Evolutionary conservation across 64 coral and sea anemone genomes (phyloP).

Genomic region (Montipora foliosa): DNA sequence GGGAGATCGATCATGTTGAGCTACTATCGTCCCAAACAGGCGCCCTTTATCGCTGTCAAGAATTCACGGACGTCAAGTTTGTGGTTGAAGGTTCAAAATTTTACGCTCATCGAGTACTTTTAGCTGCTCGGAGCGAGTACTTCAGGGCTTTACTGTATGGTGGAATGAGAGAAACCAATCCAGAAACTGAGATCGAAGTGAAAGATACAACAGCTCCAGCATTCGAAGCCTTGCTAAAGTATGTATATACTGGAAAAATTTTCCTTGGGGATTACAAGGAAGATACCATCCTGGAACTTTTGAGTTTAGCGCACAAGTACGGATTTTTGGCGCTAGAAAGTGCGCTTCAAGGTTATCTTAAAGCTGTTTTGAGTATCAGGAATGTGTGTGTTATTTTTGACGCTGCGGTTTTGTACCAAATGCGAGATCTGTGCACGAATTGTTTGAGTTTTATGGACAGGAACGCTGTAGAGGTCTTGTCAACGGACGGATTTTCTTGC

Average conservation of each 20-base stretch:
- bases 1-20: slow-evolving; percentile 97
- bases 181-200: slow-evolving; percentile 83
- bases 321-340: slow-evolving; percentile 98
- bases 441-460: slow-evolving; percentile 91
- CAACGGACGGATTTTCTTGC: slow-evolving; percentile 81
- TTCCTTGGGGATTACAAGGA: slow-evolving; percentile 80
- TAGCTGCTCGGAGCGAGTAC: slow-evolving; percentile 97
- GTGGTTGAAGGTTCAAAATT: slow-evolving; percentile 86
- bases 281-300: slow-evolving; percentile 84
- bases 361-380: slow-evolving; percentile 80
- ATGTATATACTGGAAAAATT: slow-evolving; percentile 95
- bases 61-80: slow-evolving; percentile 96
- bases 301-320: slow-evolving; percentile 97
- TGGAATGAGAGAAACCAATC: slow-evolving; percentile 98
- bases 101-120: slow-evolving; percentile 81
- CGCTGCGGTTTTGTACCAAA: slow-evolving; percentile 76
- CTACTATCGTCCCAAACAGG: slow-evolving; percentile 89
- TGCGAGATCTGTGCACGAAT: slow-evolving; percentile 79
- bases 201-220: slow-evolving; percentile 82
- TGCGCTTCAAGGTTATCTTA: slow-evolving; percentile 92
- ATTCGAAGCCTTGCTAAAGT: slow-evolving; percentile 87
- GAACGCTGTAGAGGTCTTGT: slow-evolving; percentile 80
- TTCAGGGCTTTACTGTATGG: slow-evolving; percentile 96
- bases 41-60: slow-evolving; percentile 78
- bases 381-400: slow-evolving; percentile 93